A percentile compares a stretch with the other conserved stretches of the same genome.
These are phyloP conservation scores for Tortrix viridana DNA, from an alignment of 2,888 invertebrate species.

Conservation along the genomic window DNA sequence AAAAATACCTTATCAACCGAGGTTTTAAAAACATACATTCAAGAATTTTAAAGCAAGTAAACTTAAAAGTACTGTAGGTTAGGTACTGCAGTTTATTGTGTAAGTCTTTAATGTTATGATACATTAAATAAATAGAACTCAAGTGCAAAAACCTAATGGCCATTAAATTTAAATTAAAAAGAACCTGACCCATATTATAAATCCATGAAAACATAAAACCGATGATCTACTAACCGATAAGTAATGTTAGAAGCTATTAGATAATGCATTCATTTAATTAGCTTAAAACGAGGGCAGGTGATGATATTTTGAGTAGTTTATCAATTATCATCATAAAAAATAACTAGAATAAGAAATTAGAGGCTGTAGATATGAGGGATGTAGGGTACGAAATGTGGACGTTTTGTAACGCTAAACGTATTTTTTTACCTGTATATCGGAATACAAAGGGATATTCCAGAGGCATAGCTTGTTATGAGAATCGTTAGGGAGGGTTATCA, in stretches of 20 bases:
- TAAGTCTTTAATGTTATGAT: neutral
- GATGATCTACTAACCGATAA: neutral
- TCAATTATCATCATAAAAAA: constrained; percentile 1
- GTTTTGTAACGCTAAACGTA: no score
- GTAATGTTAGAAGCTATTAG: constrained; percentile 1
- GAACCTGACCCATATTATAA: neutral
- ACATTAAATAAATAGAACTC: neutral
- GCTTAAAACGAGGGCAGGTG: neutral
- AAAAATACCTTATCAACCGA: no score
- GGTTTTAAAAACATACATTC: no score
- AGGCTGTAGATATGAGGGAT: no score
- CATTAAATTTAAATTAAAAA: constrained; percentile 4
- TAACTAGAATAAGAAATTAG: neutral
- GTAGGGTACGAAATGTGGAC: no score
- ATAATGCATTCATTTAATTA: neutral
- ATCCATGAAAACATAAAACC: neutral
- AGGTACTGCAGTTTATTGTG: no score
- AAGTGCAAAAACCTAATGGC: neutral
- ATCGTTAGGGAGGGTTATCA: no score
- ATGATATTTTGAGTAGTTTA: neutral
- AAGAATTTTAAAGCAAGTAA: no score
- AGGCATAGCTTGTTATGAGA: no score
- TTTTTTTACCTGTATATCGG: no score
- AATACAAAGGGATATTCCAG: no score
- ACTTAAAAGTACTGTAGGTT: no score